Conservation (phyloP, 2,888 invertebrate species). For the Drosophila buzzatii region DNA sequence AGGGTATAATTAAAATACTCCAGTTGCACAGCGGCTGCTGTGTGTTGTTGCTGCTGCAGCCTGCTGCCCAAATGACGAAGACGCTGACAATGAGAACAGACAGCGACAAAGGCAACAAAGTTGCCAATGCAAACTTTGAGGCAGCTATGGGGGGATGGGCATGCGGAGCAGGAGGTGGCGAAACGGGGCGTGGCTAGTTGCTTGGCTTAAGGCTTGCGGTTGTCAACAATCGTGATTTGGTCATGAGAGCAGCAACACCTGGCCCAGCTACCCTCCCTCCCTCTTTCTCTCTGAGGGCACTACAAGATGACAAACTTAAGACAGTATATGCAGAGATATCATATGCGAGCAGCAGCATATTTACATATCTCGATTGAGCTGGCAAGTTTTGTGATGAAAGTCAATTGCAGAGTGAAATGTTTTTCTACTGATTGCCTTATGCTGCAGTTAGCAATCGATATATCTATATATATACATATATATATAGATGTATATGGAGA, state of each 20-base stretch:
- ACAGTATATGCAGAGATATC: conserved; percentile 8
- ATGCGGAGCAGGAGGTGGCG: neutral
- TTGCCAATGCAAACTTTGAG: conserved; percentile 25
- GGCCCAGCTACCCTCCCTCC: neutral
- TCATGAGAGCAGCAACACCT: conserved; percentile 40
- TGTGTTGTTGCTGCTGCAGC: neutral
- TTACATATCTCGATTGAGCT: conserved; percentile 8
- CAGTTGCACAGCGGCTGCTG: conserved; percentile 57
- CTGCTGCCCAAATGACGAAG: conserved; percentile 30
- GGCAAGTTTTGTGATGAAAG: conserved; percentile 2
- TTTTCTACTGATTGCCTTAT: conserved; percentile 37
- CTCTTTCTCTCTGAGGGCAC: neutral
- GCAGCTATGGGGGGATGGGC: neutral
- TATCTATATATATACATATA: neutral
- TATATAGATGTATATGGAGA: neutral
- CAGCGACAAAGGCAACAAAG: conserved; percentile 35
- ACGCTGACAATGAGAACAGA: conserved; percentile 50
- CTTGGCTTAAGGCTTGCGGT: conserved; percentile 37
- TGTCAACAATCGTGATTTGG: conserved; percentile 30
- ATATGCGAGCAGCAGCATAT: conserved; percentile 3
- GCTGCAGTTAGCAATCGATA: conserved; percentile 44
- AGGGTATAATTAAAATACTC: conserved; percentile 84
- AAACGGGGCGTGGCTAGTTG: neutral
- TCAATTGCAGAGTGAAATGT: conserved; percentile 14
- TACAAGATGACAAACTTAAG: neutral